Conservation (phyloP, 2,888 invertebrate genomes). For the Cheilosia impressa region DNA sequence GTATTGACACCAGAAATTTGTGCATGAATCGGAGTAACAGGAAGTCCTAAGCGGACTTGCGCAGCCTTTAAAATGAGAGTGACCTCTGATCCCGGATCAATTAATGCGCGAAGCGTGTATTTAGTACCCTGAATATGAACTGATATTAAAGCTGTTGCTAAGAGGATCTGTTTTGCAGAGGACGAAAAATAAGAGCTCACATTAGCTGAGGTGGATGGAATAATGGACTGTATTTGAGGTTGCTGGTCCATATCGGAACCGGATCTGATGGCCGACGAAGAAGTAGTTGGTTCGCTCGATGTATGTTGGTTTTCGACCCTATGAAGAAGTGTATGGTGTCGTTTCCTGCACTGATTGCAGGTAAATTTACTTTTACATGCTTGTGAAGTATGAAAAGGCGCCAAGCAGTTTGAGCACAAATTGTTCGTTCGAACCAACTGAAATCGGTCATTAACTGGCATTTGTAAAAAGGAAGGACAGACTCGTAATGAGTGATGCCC, state of each 20-base stretch:
- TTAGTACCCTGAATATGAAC: not conserved
- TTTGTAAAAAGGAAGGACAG: constrained; percentile 21
- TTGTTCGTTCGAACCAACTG: not conserved
- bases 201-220: not conserved
- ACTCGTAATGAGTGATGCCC: constrained; percentile 2
- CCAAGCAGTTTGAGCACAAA: constrained; percentile 29
- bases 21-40: constrained; percentile 10
- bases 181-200: not conserved
- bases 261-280: not conserved
- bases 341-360: constrained; percentile 17
- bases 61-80: constrained; percentile 17
- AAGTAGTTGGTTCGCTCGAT: not conserved
- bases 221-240: constrained; percentile 7
- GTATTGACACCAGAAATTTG: constrained; percentile 25
- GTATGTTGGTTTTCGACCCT: not conserved
- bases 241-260: not conserved
- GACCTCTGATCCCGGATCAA: constrained; percentile 28
- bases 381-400: not conserved
- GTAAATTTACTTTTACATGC: constrained; percentile 29
- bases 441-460: constrained; percentile 10
- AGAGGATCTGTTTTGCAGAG: not conserved
- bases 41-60: constrained; percentile 13
- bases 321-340: constrained; percentile 34
- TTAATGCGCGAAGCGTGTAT: constrained; percentile 7
- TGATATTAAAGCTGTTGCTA: constrained; percentile 10